These are phyloP conservation scores for Lapara coniferarum DNA, from an alignment of 2,888 invertebrate species.

Conservation along the genomic window DNA sequence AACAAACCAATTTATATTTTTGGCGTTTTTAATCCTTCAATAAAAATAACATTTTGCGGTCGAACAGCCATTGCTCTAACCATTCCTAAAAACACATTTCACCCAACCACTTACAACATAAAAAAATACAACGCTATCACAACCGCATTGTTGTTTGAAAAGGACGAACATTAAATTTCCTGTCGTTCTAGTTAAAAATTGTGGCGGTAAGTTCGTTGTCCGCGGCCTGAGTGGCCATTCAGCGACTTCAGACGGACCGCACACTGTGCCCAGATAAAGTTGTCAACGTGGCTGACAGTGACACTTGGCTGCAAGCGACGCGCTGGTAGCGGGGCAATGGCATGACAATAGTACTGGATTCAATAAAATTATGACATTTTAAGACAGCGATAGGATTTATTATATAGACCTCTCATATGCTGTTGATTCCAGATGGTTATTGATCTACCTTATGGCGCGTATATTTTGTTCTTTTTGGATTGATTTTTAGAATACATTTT, in stretches of 20 bases:
- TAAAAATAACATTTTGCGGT: no score
- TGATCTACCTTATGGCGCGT: no score
- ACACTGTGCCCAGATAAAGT: slow-evolving; percentile 61
- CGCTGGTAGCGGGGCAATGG: slow-evolving; percentile 32
- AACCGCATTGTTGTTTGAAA: slow-evolving; percentile 14
- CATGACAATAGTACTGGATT: background rate
- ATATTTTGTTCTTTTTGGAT: no score
- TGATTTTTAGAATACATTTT: no score
- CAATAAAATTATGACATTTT: no score
- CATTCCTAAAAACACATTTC: background rate
- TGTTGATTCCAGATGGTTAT: no score
- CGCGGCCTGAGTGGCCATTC: slow-evolving; percentile 41
- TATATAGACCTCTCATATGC: no score
- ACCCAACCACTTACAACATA: background rate
- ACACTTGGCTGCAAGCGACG: slow-evolving; percentile 37
- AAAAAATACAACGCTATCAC: slow-evolving; percentile 10
- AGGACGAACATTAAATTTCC: slow-evolving; percentile 27
- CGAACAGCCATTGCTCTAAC: no score
- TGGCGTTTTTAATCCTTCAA: no score
- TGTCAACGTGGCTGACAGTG: slow-evolving; percentile 56
- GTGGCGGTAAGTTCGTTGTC: slow-evolving; percentile 43
- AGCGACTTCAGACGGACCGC: slow-evolving; percentile 53
- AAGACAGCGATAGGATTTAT: no score
- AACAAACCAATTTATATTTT: no score
- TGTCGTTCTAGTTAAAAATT: slow-evolving; percentile 27